Conservation (phyloP, 2,888 invertebrate species). For the Limnephilus marmoratus region DNA sequence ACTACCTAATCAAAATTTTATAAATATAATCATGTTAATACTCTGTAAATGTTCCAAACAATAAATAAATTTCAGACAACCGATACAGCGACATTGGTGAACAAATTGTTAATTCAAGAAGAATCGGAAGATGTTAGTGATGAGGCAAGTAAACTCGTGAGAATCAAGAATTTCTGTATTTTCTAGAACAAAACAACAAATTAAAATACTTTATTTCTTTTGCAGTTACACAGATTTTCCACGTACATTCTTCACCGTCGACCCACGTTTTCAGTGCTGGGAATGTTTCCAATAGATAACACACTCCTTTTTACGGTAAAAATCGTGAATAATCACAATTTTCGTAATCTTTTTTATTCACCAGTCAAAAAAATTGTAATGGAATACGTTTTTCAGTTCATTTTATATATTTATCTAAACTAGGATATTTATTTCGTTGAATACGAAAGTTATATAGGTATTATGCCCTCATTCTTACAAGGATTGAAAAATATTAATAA, state of each 20-base stretch:
- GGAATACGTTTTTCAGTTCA: too few species aligned
- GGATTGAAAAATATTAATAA: too few species aligned
- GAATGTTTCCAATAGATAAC: slow-evolving; percentile 51
- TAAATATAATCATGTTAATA: too few species aligned
- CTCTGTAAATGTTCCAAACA: too few species aligned
- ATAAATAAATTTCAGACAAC: slow-evolving; percentile 20
- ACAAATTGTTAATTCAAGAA: slow-evolving; percentile 21
- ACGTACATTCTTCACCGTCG: slow-evolving; percentile 27
- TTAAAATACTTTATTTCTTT: background rate
- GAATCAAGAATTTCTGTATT: background rate
- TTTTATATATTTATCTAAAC: too few species aligned
- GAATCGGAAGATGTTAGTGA: slow-evolving; percentile 11
- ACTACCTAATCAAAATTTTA: too few species aligned
- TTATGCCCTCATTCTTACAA: too few species aligned
- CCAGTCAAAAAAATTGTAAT: too few species aligned
- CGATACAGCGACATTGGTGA: background rate
- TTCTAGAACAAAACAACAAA: background rate
- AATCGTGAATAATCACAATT: background rate
- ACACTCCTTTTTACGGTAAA: slow-evolving; percentile 52
- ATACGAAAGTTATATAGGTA: too few species aligned
- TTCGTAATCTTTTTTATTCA: background rate
- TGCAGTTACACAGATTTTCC: slow-evolving; percentile 51
- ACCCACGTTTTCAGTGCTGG: slow-evolving; percentile 38
- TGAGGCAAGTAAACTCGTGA: background rate
- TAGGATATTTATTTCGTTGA: too few species aligned